Conservation (phyloP, 1,140 invertebrate species). For the Whitmania pigra region DNA sequence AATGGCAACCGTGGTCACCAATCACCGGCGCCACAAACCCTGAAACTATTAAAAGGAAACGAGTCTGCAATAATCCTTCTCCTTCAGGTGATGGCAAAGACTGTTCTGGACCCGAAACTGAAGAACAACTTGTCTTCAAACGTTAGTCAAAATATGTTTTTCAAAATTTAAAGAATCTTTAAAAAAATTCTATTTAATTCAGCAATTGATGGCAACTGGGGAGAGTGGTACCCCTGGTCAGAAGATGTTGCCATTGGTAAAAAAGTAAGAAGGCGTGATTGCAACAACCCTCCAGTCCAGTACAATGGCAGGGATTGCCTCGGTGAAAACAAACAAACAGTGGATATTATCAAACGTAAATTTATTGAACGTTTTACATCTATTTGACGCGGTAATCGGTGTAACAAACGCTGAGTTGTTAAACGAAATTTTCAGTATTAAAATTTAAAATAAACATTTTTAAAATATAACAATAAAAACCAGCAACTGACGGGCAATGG, state of each 20-base stretch:
- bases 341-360: no score
- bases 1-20: constrained; percentile 41
- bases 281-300: constrained; percentile 47
- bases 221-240: constrained; percentile 41
- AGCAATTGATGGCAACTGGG: constrained; percentile 39
- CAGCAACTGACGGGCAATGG: constrained; percentile 12
- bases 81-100: constrained; percentile 33
- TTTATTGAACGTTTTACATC: no score
- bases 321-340: constrained; percentile 6
- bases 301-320: constrained; percentile 55
- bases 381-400: no score
- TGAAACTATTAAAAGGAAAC: constrained; percentile 30
- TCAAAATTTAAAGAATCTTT: no score
- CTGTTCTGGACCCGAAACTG: not conserved
- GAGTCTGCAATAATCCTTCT: constrained; percentile 41
- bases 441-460: no score
- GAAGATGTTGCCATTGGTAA: constrained; percentile 33
- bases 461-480: no score
- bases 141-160: no score
- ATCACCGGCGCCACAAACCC: constrained; percentile 32
- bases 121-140: not conserved
- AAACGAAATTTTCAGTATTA: no score
- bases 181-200: not conserved
- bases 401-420: no score
- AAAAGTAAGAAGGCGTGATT: constrained; percentile 28